phyloP scores from a whole-genome alignment of 2,888 invertebrate genomes.

The Elmis aenea region DNA sequence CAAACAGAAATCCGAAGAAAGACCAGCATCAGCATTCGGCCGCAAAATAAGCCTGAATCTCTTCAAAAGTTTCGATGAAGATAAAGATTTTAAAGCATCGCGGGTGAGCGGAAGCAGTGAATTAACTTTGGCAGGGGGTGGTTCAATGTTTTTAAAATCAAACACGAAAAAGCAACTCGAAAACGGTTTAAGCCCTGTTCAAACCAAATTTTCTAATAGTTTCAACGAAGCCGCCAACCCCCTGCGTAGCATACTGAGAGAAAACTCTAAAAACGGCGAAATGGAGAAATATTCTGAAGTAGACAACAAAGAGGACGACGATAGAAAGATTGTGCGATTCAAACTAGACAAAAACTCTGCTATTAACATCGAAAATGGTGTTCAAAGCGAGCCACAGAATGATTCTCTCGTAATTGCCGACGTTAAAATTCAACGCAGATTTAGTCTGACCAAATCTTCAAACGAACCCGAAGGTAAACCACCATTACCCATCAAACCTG shows the following conservation, averaged over 20 bases:
- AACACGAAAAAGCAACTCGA: conserved; percentile 40
- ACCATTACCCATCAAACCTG: background rate
- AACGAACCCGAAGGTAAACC: conserved; percentile 8
- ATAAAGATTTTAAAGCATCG: conserved; percentile 15
- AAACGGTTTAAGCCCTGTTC: conserved; percentile 12
- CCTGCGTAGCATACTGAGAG: conserved; percentile 59
- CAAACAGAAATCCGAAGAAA: conserved; percentile 43
- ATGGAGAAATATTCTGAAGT: conserved; percentile 33
- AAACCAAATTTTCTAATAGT: conserved; percentile 11
- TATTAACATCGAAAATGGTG: conserved; percentile 35
- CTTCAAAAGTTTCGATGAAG: conserved; percentile 42
- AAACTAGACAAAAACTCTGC: conserved; percentile 51
- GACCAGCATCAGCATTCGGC: conserved; percentile 27
- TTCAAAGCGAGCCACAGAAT: conserved; percentile 24
- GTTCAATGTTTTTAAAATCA: conserved; percentile 60
- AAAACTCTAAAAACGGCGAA: conserved; percentile 38
- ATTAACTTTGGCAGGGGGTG: conserved; percentile 50
- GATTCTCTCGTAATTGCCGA: conserved; percentile 32
- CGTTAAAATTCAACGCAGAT: conserved; percentile 25
- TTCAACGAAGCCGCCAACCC: conserved; percentile 29
- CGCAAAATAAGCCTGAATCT: conserved; percentile 35
- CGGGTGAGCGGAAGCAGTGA: conserved; percentile 4
- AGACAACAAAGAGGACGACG: conserved; percentile 57
- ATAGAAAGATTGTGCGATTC: conserved; percentile 70
- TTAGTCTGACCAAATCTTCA: conserved; percentile 28